Evolutionary conservation across 2,113 vertebrate genomes (phyloP).

Genomic region (Ophiodon elongatus): DNA sequence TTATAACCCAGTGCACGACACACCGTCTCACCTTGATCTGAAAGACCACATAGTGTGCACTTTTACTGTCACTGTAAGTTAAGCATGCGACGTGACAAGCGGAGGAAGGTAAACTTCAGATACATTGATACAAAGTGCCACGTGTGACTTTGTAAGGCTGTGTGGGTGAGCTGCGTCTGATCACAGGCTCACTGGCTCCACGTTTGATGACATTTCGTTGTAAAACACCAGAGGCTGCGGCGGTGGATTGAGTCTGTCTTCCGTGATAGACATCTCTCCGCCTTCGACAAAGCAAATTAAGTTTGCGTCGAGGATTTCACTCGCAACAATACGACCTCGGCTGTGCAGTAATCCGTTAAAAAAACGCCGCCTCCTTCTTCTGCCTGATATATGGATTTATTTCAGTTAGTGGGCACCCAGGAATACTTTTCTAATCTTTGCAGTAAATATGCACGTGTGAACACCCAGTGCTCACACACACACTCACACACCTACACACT

Average conservation of each 20-base stretch:
- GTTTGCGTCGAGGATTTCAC: conserved; percentile 25
- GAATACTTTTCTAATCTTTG: conserved; percentile 40
- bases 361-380: neutral
- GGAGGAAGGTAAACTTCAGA: neutral
- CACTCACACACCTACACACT: neutral
- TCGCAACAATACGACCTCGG: conserved; percentile 25
- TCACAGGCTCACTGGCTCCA: no score
- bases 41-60: neutral
- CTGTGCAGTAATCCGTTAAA: conserved; percentile 29
- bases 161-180: neutral
- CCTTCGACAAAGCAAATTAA: neutral
- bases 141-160: neutral
- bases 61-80: neutral
- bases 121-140: neutral
- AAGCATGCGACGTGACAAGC: neutral
- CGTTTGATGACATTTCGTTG: conserved; percentile 4
- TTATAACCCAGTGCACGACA: neutral
- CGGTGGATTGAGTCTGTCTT: conserved; percentile 10
- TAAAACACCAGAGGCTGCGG: neutral
- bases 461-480: conserved; percentile 15
- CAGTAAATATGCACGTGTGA: conserved; percentile 47
- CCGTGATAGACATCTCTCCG: conserved; percentile 20
- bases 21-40: neutral
- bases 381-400: conserved; percentile 45
- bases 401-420: conserved; percentile 30